These are phyloP conservation scores for Melipona bicolor DNA, from an alignment of 2,888 invertebrate species.

Conservation along the genomic window DNA sequence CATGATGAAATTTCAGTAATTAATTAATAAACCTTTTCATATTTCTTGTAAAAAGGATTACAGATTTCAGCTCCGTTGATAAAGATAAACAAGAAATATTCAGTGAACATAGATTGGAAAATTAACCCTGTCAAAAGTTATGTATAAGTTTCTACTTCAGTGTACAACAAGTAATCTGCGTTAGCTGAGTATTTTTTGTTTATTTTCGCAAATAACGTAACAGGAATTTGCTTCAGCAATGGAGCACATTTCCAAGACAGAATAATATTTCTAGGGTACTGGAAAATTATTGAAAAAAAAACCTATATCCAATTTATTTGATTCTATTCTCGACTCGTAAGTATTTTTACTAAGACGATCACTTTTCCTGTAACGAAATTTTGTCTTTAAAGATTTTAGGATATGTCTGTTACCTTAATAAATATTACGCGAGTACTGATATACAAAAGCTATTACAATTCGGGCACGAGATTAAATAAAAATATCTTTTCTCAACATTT, in stretches of 20 bases:
- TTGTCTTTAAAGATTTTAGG: not conserved
- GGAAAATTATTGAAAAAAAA: not conserved
- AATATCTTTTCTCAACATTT: not conserved
- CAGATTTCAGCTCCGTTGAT: not conserved
- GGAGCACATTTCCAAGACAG: not conserved
- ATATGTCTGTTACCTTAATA: not conserved
- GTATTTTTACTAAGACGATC: not conserved
- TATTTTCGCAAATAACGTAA: not conserved
- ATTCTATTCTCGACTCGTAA: not conserved
- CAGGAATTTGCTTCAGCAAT: not conserved
- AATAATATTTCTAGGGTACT: no score
- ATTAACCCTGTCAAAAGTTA: conserved; percentile 8
- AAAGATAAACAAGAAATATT: conserved; percentile 4
- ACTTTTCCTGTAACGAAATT: not conserved
- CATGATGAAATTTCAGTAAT: not conserved
- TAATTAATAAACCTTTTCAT: not conserved
- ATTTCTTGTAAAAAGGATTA: not conserved
- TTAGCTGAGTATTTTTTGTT: conserved; percentile 10
- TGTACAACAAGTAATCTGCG: not conserved
- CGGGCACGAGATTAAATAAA: not conserved
- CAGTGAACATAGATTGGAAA: not conserved
- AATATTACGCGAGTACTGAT: not conserved
- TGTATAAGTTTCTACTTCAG: not conserved
- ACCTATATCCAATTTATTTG: not conserved
- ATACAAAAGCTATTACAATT: not conserved